Evolutionary conservation across 1,140 invertebrate species (phyloP), one percentile per base, ranked within the genome.

Genomic region (Drosophila sechellia): DNA sequence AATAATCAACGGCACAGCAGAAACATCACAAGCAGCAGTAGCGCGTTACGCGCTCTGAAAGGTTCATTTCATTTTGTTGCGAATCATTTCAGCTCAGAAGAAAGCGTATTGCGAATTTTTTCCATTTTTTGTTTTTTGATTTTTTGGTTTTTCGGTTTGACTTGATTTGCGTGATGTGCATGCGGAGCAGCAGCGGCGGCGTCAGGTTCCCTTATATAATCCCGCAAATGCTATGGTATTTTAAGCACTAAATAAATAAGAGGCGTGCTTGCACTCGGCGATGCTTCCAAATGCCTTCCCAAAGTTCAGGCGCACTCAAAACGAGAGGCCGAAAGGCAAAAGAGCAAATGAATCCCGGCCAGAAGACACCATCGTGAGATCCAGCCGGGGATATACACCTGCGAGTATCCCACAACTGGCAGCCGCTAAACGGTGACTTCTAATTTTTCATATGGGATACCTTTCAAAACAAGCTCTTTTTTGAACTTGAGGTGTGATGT

Each of bases 141-240:
- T 49, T 37, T 39, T 46, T 6, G 15, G 10, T 15, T 17, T 50
- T 35, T 42, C 27, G 69, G 50, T 73, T 61, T 54, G 81, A 69
- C 83, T 86, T 83, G 84, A 87, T 87, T 87, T 87, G 83, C 83
- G 83, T 87, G 83, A 87, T 87, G 84, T 87, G 83, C 83, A 86
- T 86, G 81, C 65, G 56, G 54, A 69, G 59, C 58, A 69, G 59
- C 58, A 52, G 49, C 63, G 55, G 39, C 65, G 52, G 52, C 73
- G 75, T 63, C 55, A 79, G 63, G 46, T 63, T 27, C 37, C 48
- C 72, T 86, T 86, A 87, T 81, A 79, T 86, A 86, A 86, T 59
- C 31, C 54, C 58, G 75, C 75, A 89, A 87, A 86, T 87, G 83
- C 87, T 86, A 87, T 87, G 83, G 79, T 87, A 86, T 86, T 86